phyloP scores from a whole-genome alignment of 2,113 vertebrate genomes.

The Nesoenas mayeri region DNA sequence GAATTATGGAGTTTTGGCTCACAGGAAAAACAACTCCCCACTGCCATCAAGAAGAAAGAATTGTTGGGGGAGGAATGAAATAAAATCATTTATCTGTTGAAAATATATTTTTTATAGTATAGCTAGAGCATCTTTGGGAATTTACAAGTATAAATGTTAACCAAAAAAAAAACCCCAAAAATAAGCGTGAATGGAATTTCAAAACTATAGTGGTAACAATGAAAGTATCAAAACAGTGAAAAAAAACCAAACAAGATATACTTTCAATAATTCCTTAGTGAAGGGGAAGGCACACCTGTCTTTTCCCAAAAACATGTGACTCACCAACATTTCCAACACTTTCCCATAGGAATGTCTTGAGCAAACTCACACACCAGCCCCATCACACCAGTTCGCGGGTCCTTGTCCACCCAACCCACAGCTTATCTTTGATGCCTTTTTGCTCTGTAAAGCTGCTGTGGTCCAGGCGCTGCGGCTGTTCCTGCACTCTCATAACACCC shows the following conservation, averaged over 20 bases:
- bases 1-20: neutral
- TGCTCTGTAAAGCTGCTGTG: neutral
- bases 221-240: neutral
- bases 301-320: neutral
- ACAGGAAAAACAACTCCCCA: neutral
- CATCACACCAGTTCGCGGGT: neutral
- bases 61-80: neutral
- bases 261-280: neutral
- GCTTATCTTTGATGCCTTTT: neutral
- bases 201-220: neutral
- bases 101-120: neutral
- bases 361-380: neutral
- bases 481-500: accelerated
- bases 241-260: neutral
- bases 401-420: accelerated
- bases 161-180: neutral
- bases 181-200: neutral
- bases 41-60: neutral
- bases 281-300: neutral
- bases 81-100: neutral
- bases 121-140: neutral
- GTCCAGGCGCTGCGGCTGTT: neutral
- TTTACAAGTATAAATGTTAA: neutral
- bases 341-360: neutral
- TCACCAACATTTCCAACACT: neutral